A percentile compares a stretch with the other conserved stretches of the same genome.
Conservation (phyloP, 2,888 invertebrate species). For the Apamea anceps region DNA sequence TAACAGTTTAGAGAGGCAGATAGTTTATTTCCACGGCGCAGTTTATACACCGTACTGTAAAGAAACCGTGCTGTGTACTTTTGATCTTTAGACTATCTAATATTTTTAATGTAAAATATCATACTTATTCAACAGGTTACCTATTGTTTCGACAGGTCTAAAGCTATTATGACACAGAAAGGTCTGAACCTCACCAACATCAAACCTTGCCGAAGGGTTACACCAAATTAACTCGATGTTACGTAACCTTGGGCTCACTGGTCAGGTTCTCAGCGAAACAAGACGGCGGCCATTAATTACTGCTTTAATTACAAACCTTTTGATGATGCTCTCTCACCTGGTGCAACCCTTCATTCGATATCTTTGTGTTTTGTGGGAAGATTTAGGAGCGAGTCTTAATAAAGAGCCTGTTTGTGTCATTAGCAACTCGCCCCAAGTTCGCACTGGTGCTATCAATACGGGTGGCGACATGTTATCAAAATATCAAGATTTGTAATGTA, state of each 20-base stretch:
- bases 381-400: slow-evolving; percentile 12
- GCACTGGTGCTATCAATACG: background rate
- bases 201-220: slow-evolving; percentile 1
- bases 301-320: slow-evolving; percentile 50
- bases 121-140: background rate
- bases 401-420: background rate
- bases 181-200: slow-evolving; percentile 9
- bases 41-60: background rate
- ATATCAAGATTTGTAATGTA: background rate
- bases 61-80: background rate
- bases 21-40: background rate
- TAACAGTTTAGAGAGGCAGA: background rate
- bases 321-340: slow-evolving; percentile 56
- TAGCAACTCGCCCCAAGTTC: background rate
- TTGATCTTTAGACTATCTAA: background rate
- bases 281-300: slow-evolving; percentile 60
- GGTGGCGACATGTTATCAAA: background rate
- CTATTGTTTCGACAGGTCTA: background rate
- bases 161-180: background rate
- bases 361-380: slow-evolving; percentile 35
- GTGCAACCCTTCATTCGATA: slow-evolving; percentile 55
- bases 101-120: background rate
- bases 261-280: slow-evolving; percentile 41
- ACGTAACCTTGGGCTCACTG: slow-evolving; percentile 32
- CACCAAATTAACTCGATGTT: slow-evolving; percentile 50